Percentiles rank a stretch among this genome's conserved stretches.
Conservation (phyloP, 2,888 invertebrate genomes). For the Caenorhabditis angaria region DNA sequence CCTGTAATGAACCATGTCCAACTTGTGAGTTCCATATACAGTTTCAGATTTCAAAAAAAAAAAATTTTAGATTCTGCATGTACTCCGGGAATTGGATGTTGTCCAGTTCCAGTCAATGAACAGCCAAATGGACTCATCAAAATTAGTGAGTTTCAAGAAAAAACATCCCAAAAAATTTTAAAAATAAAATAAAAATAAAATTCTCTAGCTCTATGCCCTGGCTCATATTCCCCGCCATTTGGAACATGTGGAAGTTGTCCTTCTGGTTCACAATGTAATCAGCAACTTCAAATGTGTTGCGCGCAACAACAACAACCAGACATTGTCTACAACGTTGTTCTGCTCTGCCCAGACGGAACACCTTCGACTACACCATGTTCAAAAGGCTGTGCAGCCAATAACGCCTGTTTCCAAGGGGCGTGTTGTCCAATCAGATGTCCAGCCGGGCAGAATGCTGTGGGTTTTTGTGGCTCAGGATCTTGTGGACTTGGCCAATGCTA, state of each 20-base stretch:
- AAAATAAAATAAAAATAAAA: not conserved
- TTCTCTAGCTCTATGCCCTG: constrained; percentile 55
- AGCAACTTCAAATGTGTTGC: constrained; percentile 51
- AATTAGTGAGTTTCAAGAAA: constrained; percentile 45
- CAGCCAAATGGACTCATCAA: constrained; percentile 39
- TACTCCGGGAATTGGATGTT: constrained; percentile 57
- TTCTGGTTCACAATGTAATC: constrained; percentile 46
- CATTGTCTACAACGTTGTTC: constrained; percentile 51
- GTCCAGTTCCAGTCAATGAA: constrained; percentile 55
- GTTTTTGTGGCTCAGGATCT: constrained; percentile 55
- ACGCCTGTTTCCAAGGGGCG: constrained; percentile 63
- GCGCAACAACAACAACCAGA: constrained; percentile 50
- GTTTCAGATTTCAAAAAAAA: not conserved
- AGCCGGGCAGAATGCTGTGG: constrained; percentile 49
- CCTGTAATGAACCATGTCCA: constrained; percentile 56
- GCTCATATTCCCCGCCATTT: constrained; percentile 53
- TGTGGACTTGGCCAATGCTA: constrained; percentile 52
- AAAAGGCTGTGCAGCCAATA: constrained; percentile 51
- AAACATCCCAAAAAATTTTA: not conserved
- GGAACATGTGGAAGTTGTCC: constrained; percentile 53
- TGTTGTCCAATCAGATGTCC: constrained; percentile 69
- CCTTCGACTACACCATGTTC: constrained; percentile 53
- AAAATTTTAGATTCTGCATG: constrained; percentile 58
- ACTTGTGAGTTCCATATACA: constrained; percentile 35
- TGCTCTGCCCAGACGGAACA: constrained; percentile 59